Evolutionary conservation across 2,797 vertebrate species (phyloP).

Genomic region (Tapera naevia): DNA sequence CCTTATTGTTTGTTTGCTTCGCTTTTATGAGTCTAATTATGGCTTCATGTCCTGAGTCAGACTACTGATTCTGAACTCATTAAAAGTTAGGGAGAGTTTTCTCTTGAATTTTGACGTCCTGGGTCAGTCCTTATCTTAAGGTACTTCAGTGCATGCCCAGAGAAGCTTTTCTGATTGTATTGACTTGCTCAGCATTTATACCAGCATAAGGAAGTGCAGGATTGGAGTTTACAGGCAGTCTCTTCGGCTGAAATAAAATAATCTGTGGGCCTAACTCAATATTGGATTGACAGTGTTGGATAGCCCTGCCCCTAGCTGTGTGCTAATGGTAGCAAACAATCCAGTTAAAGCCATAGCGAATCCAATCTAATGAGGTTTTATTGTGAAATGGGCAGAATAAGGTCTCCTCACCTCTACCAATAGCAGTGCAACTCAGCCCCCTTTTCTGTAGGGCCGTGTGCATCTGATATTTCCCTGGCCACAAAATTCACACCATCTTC

Average conservation of each 20-base stretch:
- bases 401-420: neutral
- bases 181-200: neutral
- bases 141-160: neutral
- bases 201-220: neutral
- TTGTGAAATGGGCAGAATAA: neutral
- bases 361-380: neutral
- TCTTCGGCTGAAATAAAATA: neutral
- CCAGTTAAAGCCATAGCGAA: neutral
- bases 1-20: neutral
- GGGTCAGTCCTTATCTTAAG: neutral
- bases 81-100: neutral
- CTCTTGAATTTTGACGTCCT: neutral
- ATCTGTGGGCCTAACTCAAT: neutral
- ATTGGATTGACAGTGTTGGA: neutral
- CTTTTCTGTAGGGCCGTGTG: neutral
- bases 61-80: neutral
- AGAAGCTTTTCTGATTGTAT: neutral
- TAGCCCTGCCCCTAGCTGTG: neutral
- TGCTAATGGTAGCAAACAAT: neutral
- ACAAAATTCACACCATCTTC: neutral
- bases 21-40: neutral
- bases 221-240: neutral
- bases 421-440: neutral
- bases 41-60: neutral
- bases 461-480: rapidly evolving